Percentiles rank a stretch among this genome's conserved stretches.
Conservation (phyloP, 2,888 invertebrate species). For the Drosophila mimetica region DNA sequence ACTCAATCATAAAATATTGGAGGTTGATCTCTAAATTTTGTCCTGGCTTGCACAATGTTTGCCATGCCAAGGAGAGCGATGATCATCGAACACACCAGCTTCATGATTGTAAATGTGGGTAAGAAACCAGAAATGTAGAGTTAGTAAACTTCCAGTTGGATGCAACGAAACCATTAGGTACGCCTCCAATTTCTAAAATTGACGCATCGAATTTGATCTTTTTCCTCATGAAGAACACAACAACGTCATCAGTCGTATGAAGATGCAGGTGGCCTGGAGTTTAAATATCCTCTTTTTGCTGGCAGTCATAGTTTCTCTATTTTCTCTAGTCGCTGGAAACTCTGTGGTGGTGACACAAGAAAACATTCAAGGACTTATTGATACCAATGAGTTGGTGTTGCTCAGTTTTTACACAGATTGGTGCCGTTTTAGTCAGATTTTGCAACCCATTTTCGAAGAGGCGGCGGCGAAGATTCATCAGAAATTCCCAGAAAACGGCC, state of each 20-base stretch:
- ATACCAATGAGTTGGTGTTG: constrained; percentile 93
- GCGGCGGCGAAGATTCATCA: constrained; percentile 88
- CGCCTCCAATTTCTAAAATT: not conserved
- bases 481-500: constrained; percentile 90
- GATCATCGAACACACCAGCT: not conserved
- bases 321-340: not conserved
- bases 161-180: constrained; percentile 3
- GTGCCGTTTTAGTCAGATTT: constrained; percentile 97
- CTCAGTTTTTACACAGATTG: constrained; percentile 99
- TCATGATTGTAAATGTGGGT: not conserved
- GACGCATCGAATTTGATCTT: not conserved
- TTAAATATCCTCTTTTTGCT: not conserved
- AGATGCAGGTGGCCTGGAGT: constrained; percentile 15
- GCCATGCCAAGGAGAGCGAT: not conserved
- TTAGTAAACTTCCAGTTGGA: not conserved
- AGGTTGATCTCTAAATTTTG: not conserved
- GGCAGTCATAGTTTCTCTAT: not conserved
- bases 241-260: constrained; percentile 7
- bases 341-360: constrained; percentile 5
- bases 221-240: not conserved
- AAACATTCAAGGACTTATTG: constrained; percentile 26
- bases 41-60: not conserved
- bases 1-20: not conserved
- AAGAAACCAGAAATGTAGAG: not conserved
- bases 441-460: constrained; percentile 97